Evolutionary conservation across 2,797 vertebrate species (phyloP).

Genomic region (Anguilla megastoma): DNA sequence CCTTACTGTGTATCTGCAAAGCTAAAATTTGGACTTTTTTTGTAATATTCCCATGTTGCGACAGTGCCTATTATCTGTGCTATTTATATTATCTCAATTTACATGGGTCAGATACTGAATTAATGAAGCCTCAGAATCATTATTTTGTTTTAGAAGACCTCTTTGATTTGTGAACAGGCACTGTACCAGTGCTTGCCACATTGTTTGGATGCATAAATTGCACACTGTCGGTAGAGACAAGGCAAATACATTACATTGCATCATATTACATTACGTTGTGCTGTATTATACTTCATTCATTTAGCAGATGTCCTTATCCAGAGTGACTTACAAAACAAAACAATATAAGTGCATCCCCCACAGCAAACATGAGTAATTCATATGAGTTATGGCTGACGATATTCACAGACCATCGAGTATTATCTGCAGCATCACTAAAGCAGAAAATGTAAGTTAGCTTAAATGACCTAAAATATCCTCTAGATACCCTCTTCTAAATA

Average conservation of each 20-base stretch:
- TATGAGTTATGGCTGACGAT: not conserved
- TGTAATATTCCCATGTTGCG: not conserved
- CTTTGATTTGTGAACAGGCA: not conserved
- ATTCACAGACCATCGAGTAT: not conserved
- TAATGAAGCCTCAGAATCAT: not conserved
- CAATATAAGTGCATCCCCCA: not conserved
- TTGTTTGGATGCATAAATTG: not conserved
- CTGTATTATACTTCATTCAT: not conserved
- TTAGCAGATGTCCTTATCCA: not conserved
- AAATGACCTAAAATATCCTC: not conserved
- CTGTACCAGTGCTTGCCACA: not conserved
- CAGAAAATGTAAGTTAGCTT: not conserved
- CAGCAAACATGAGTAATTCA: not conserved
- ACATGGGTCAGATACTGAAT: not conserved
- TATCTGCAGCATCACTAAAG: not conserved
- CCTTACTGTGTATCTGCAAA: not conserved
- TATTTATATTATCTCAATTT: not conserved
- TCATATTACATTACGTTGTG: not conserved
- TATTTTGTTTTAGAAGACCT: not conserved
- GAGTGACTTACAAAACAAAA: not conserved
- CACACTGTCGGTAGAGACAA: not conserved
- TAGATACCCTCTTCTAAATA: not conserved
- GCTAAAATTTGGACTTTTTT: not conserved
- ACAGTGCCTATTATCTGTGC: not conserved
- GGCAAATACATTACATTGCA: not conserved